Conservation (phyloP, 1,140 invertebrate genomes). For the Rhagoletis zephyria region DNA sequence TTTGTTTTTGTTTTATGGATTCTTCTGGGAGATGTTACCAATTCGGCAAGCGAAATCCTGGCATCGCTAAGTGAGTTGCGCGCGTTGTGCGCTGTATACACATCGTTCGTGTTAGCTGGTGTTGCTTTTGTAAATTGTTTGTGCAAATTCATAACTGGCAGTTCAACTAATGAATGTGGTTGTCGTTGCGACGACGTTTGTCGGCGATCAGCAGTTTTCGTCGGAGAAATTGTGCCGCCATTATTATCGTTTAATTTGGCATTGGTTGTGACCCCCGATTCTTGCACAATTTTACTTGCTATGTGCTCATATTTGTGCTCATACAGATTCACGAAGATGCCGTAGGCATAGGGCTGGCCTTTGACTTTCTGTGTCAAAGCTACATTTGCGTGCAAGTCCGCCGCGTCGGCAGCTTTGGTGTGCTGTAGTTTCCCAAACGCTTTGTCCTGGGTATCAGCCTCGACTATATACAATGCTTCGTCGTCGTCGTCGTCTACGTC, state of each 20-base stretch:
- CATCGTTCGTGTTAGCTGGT: background rate
- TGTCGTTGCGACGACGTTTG: background rate
- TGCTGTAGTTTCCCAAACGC: background rate
- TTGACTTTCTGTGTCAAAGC: background rate
- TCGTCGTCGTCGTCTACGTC: background rate
- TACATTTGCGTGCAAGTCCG: background rate
- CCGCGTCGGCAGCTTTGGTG: background rate
- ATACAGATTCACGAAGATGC: background rate
- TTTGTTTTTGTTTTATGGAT: background rate
- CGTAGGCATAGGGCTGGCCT: background rate
- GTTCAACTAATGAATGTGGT: background rate
- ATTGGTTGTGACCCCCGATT: background rate
- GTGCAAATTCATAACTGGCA: background rate
- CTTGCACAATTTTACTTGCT: background rate
- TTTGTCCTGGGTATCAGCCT: background rate
- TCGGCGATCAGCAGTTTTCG: no score
- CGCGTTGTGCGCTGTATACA: no score
- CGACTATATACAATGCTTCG: background rate
- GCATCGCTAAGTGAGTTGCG: no score
- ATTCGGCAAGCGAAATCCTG: no score
- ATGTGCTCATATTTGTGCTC: background rate
- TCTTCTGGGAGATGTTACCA: no score
- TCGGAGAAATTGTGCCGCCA: background rate
- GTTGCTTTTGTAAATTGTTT: background rate
- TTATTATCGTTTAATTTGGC: background rate